A percentile compares a stretch with the other conserved stretches of the same genome.
Evolutionary conservation across 2,113 vertebrate genomes (phyloP).

Genomic region (Sterna hirundo): DNA sequence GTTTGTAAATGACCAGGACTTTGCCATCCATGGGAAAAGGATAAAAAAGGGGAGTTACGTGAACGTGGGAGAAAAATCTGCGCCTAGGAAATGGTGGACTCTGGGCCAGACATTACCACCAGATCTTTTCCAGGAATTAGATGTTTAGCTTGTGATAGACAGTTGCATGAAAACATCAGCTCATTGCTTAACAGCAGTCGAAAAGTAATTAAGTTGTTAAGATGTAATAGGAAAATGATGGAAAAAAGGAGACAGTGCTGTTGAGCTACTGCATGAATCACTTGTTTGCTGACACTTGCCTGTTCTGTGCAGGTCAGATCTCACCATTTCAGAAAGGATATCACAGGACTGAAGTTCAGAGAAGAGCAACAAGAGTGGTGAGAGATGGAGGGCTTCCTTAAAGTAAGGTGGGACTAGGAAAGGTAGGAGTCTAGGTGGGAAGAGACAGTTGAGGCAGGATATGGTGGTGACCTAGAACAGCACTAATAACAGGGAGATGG

Average conservation of each 20-base stretch:
- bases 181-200: neutral
- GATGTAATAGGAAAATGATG: neutral
- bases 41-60: neutral
- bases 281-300: neutral
- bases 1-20: neutral
- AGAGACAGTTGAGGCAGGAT: neutral
- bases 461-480: neutral
- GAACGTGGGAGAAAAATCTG: neutral
- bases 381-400: neutral
- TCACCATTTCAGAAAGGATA: neutral
- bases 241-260: neutral
- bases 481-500: neutral
- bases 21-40: neutral
- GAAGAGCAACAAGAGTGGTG: neutral
- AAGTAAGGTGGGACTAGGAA: neutral
- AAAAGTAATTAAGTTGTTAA: neutral
- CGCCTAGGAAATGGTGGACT: neutral
- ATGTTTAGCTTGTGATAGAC: neutral
- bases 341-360: neutral
- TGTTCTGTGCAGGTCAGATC: neutral
- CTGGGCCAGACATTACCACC: neutral
- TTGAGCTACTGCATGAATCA: neutral
- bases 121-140: neutral
- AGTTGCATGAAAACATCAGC: neutral
- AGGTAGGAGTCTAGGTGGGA: neutral